Evolutionary conservation across 2,113 vertebrate genomes (phyloP), one percentile per base, ranked within the genome.

Genomic region (Drymodes brunneopygia): DNA sequence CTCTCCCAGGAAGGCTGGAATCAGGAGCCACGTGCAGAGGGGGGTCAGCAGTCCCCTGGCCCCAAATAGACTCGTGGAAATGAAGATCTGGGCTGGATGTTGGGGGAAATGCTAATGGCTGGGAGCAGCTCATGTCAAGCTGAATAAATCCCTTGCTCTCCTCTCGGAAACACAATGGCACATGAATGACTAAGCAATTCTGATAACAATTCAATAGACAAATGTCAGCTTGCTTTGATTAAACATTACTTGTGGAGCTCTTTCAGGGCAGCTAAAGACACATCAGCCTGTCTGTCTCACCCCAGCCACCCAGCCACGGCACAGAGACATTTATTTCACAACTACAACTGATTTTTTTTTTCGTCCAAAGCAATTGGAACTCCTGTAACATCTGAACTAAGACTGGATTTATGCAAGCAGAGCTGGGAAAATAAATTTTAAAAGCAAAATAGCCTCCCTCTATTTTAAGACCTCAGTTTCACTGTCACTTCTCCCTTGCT

Each of bases 181-280:
- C 86, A 92, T 81, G 93, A 78, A 60, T 90, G 97, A 97, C 95
- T 95, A 94, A 95, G 96, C 97, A 90, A 54, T 90, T 74, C 86
- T 36, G 86, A 97, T 97, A 94, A 96, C 95, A 94, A 97, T 97
- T 96, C 97, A 95, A 57, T 36, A 94, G 94, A 96, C 94, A 95
- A 97, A 95, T 77, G 95, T 94, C 97, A 96, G 93, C 92, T 91
- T 94, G 89, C 94, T 94, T 97, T 65, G 73, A 95, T 75, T 86
- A 90, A 96, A 94, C 89, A 81, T 86, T 85, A 90, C 84, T 94
- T 90, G 73, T 57, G 70, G 86, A 95, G 82, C 61, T 65, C 40
- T 81, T 93, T 93, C 79, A 31, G 78, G 62, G 82, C 69, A 93
- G 69, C 83, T 81, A 33, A 92, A 93, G 80, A 44, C 22, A 67